Conservation (phyloP, 2,888 invertebrate genomes). For the Oscheius onirici region DNA sequence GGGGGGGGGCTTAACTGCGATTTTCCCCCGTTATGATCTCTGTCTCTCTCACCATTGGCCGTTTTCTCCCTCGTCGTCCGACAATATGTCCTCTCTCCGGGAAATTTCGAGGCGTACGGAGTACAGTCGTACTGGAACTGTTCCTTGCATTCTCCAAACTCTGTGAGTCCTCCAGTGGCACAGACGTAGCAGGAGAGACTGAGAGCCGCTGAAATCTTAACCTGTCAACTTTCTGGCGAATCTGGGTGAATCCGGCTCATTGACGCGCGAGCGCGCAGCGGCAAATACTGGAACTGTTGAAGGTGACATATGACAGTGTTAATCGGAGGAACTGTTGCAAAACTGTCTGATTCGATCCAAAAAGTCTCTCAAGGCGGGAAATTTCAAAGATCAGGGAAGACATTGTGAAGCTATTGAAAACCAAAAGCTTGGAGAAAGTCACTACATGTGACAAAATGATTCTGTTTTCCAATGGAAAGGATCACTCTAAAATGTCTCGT, state of each 20-base stretch:
- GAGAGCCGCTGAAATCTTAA: constrained; percentile 20
- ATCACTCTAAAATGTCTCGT: no score
- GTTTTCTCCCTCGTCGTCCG: constrained; percentile 59
- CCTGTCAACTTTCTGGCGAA: constrained; percentile 1
- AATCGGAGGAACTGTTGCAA: constrained; percentile 3
- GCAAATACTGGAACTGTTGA: neutral
- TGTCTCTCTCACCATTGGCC: constrained; percentile 39
- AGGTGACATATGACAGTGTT: neutral
- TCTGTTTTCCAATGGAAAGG: no score
- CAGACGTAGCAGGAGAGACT: constrained; percentile 62
- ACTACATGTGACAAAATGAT: no score
- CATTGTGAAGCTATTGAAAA: no score
- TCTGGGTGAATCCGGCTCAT: constrained; percentile 26
- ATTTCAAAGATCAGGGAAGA: no score
- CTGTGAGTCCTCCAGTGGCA: constrained; percentile 55
- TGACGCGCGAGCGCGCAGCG: neutral
- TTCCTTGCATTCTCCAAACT: constrained; percentile 62
- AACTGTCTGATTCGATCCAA: no score
- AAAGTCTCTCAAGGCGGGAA: no score
- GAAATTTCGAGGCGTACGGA: constrained; percentile 46
- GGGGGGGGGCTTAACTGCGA: neutral
- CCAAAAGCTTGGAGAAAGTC: no score
- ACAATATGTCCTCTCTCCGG: constrained; percentile 58
- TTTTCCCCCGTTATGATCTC: no score
- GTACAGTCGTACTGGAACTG: constrained; percentile 62